Conservation (phyloP, 1,140 invertebrate genomes). For the Eueides isabella region DNA sequence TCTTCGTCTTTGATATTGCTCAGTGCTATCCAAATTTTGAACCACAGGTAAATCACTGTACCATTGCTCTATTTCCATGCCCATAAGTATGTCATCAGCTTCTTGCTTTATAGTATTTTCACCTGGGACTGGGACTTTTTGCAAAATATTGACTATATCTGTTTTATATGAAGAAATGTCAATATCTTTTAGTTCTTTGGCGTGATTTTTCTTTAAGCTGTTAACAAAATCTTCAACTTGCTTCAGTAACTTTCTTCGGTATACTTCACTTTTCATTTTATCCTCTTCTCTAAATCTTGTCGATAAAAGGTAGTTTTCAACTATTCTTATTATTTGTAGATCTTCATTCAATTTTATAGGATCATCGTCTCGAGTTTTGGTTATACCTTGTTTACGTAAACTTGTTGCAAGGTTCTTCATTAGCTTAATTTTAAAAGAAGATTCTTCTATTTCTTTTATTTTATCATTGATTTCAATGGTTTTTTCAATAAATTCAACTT, state of each 20-base stretch:
- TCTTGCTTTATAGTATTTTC: conserved; percentile 52
- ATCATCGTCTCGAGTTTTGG: conserved; percentile 29
- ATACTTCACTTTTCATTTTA: conserved; percentile 47
- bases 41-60: conserved; percentile 52
- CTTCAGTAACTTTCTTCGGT: conserved; percentile 54
- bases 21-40: conserved; percentile 38
- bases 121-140: conserved; percentile 54
- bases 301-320: conserved; percentile 56
- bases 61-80: conserved; percentile 64
- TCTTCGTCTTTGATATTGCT: conserved; percentile 45
- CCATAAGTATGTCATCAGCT: conserved; percentile 56
- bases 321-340: conserved; percentile 50
- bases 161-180: conserved; percentile 45
- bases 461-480: conserved; percentile 47
- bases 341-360: conserved; percentile 50
- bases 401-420: conserved; percentile 44
- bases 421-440: conserved; percentile 53
- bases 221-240: conserved; percentile 46
- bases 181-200: conserved; percentile 44
- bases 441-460: conserved; percentile 37
- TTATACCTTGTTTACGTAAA: conserved; percentile 38
- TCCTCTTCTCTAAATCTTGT: conserved; percentile 52
- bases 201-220: conserved; percentile 50
- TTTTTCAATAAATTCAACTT: conserved; percentile 57
- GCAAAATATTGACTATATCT: conserved; percentile 53